A percentile compares a stretch with the other conserved stretches of the same genome.
Evolutionary conservation across 2,113 vertebrate genomes (phyloP).

Genomic region (Vulpes ferrilata): DNA sequence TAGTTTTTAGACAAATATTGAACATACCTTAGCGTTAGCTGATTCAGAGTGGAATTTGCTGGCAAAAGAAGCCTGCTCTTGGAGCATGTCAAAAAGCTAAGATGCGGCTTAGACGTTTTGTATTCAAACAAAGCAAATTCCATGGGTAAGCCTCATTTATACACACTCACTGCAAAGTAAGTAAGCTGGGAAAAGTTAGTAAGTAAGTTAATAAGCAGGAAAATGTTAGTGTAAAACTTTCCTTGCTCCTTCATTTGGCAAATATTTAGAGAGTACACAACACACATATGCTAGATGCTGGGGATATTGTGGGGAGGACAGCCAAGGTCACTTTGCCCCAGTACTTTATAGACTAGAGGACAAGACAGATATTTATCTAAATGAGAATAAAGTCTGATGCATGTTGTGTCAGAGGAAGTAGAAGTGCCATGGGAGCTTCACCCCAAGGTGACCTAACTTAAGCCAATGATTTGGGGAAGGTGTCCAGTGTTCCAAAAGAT

Average conservation of each 20-base stretch:
- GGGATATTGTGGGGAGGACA: not conserved
- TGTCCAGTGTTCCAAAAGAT: not conserved
- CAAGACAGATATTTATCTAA: not conserved
- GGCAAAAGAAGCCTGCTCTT: conserved; percentile 21
- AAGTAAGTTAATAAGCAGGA: not conserved
- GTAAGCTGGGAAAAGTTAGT: not conserved
- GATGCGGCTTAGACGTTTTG: not conserved
- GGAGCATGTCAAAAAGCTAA: not conserved
- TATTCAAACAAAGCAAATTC: conserved; percentile 7
- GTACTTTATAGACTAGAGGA: not conserved
- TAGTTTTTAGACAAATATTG: conserved; percentile 63
- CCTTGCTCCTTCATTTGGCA: not conserved
- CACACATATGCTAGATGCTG: not conserved
- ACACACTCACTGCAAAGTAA: not conserved
- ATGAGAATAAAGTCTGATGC: not conserved
- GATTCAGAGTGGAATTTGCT: conserved; percentile 35
- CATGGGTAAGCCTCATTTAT: conserved; percentile 28
- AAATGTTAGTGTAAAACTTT: not conserved
- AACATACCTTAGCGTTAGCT: conserved; percentile 39
- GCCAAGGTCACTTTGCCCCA: not conserved
- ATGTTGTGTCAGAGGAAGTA: not conserved
- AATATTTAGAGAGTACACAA: not conserved
- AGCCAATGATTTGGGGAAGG: not conserved
- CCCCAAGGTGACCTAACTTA: not conserved
- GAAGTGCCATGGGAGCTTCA: not conserved